Base-by-base conservation (phyloP, 2,888 invertebrate genomes). In the Brachypalpus laphriformis region DNA sequence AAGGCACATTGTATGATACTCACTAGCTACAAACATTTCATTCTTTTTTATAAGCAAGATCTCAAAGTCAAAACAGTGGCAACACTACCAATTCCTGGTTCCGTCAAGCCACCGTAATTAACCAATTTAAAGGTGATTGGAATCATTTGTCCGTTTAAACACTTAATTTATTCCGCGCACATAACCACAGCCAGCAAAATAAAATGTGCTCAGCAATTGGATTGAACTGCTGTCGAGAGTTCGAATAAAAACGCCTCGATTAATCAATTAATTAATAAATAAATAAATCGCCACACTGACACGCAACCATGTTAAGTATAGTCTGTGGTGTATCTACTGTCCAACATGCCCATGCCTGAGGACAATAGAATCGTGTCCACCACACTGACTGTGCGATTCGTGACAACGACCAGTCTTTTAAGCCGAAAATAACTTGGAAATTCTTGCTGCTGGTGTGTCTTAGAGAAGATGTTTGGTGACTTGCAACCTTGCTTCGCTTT, bases 241-340 rank as follows among this genome's bases (percentile, higher is more conserved):
- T 47, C 20, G 16, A 34, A 68, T 47, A 76, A 56, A 72, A n/a
- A 25, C 68, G 14, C 65, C 47, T 47, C 63, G 63, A 71, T 71
- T 63, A 83, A 56, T 78, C 72, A 78, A 83, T 83, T 83, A 83
- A 83, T 78, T 83, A 78, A 61, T 77, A 66, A 78, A 68, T 71
- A 56, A 76, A 65, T 65, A 78, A 83, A 82, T 61, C 42, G 37
- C 20, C 56, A 40, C 31, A 66, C 25, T 61, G 42, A 31, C 83
- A 83, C 74, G 83, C 83, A 74, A 80, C 18, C 28, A 28, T 14
- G 34, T 66, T 31, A 25, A 42, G 28, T 45, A 51, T 31, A 56
- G 42, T 34, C 37, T 7, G 31, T 34, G 51, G 22, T 45, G 34
- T 59, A 37, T 71, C 70, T 16, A 56, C 40, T 34, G 42, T 59